Conservation (phyloP, 2,113 vertebrate species). For the Bos indicus region DNA sequence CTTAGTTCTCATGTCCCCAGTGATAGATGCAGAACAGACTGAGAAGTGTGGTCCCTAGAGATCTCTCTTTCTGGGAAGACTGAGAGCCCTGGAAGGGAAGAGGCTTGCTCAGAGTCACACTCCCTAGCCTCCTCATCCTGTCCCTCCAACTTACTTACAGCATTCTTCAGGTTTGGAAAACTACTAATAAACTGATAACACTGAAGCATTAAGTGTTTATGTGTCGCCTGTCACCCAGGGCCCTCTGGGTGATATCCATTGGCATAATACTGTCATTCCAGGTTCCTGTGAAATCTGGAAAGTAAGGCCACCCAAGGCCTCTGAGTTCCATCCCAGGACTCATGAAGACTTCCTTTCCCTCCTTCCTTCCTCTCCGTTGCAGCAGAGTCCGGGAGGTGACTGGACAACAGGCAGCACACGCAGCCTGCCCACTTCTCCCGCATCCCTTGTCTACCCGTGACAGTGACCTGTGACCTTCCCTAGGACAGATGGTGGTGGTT, state of each 20-base stretch:
- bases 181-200: not conserved
- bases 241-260: not conserved
- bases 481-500: not conserved
- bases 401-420: not conserved
- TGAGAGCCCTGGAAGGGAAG: not conserved
- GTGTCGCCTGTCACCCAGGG: not conserved
- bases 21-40: not conserved
- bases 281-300: not conserved
- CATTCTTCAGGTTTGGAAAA: slow-evolving; percentile 21
- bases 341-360: not conserved
- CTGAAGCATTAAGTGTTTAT: not conserved
- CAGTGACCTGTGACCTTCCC: not conserved
- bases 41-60: not conserved
- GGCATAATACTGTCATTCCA: not conserved
- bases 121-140: not conserved
- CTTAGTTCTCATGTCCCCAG: not conserved
- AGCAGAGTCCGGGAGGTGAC: not conserved
- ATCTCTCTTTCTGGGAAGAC: not conserved
- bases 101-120: not conserved
- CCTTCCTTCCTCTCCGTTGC: not conserved
- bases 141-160: not conserved
- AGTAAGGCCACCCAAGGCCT: not conserved
- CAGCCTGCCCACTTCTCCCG: not conserved
- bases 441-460: not conserved
- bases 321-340: not conserved